Evolutionary conservation across 1,140 invertebrate genomes (phyloP), one percentile per base, ranked within the genome.

Genomic region (Neoseiulus cucumeris): DNA sequence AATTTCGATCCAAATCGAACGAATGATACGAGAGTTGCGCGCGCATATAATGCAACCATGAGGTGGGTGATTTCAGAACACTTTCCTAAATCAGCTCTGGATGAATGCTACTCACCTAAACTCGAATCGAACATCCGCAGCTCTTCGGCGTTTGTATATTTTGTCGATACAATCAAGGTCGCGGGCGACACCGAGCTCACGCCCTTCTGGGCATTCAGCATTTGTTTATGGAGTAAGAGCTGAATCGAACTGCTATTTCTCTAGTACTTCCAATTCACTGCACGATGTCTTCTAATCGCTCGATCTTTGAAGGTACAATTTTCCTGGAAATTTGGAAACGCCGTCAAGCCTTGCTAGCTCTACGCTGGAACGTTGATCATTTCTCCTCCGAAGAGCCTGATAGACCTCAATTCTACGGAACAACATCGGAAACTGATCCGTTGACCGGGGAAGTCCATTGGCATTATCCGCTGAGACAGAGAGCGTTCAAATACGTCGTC

Each of bases 281-380:
- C 1, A 65, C 42, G n/a, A n/a, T n/a, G n/a, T n/a, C n/a, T 39
- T 39, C 33, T 39, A 39, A 39, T 39, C 4, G 4, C 9, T 39
- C 33, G 33, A 39, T 66, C 18, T 64, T 25, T 70, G 18, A 64
- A 78, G 77, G 76, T 41, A 77, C 77, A 17, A 68, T 78, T 41
- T 78, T 78, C 68, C 70, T 77, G 42, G 77, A 79, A 69, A 42
- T 76, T 1, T 79, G 77, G 77, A 78, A 78, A 70, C 45, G 77
- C 25, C 70, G 74, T 65, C 72, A 74, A 47, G 72, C 74, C 17
- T 69, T 69, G 1, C 68, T 77, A 33, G 74, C 78, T 7, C 76
- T 75, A 69, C 69, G 76, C 64, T 79, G 78, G 78, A 73, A 78
- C 66, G 77, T 79, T 1, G 71, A 76, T 17, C 71, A 76, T 45